Base-by-base conservation (phyloP, 2,113 vertebrate species). In the human (Homo sapiens) region DNA sequence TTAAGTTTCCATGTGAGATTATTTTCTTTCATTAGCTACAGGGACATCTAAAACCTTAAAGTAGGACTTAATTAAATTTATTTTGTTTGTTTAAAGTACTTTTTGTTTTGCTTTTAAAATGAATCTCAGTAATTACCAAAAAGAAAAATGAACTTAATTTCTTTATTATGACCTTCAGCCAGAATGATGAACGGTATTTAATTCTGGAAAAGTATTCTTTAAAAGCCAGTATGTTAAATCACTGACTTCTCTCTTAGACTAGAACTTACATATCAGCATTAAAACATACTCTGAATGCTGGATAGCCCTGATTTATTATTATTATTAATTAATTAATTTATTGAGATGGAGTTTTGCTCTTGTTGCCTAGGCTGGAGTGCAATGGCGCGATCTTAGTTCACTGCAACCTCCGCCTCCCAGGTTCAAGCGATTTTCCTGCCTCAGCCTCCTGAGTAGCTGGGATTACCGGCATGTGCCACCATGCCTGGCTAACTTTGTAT, bases 111-210 rank as follows among this genome's bases (percentile, higher is more conserved):
- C 35, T 88, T 95, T 91, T 76, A 94, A 95, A 95, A 83, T 87
- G 84, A 94, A 93, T 78, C 88, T 94, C 59, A 82, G 16, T 81
- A 94, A 89, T 93, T 95, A 83, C 22, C 59, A 95, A 91, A 84
- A 95, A 75, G 78, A 95, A 93, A 93, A 96, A 70, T 40, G 81
- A 96, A 76, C 45, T 25, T 94, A 96, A 86, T 91, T 94, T 97
- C 57, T 96, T 94, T 92, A 89, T 73, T 83, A 94, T 88, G 81
- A 38, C 27, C 64, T 96, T 85, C 55, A 90, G 55, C 9, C 86
- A 96, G n/a, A 87, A 94, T 90, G 68, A 97, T 84, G 48, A 95
- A 93, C 25, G 43, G 75, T 78, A 52, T 94, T 94, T 97, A 95
- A 94, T 91, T 96, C 95, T 10, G 68, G 27, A 43, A 93, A 96